Base-by-base conservation (phyloP, 2,888 invertebrate species). In the Hipparchia sbordonii region DNA sequence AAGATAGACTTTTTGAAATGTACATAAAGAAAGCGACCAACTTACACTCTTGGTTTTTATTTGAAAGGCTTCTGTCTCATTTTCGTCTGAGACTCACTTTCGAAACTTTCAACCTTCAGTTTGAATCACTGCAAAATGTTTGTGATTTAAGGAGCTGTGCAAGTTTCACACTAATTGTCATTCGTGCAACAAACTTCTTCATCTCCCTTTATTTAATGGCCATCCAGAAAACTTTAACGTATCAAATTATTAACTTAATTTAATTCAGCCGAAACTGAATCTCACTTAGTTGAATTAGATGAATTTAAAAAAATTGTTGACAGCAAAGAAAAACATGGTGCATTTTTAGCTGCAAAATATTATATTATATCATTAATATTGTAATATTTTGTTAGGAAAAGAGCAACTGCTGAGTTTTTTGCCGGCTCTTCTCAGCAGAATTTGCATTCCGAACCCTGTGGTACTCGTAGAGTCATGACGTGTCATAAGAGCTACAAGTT, bases 91-190 rank as follows among this genome's bases (percentile, higher is more conserved):
- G 46, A 8, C 45, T 65, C 23, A 51, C 52, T 51, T 52, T 65
- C 4, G 39, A 39, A 65, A 65, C 51, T 65, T 23, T 13, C 7
- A 8, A 13, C 9, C 51, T 33, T 23, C 51, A 33, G 51, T 45
- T 65, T 52, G 52, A 51, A 51, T 65, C 23, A 23, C 13, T n/a
- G 51, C 65, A 65, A 33, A 65, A 65, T 65, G 23, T 52, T 46
- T 65, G 57, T n/a, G 8, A 57, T 23, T 57, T 57, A 57, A 57
- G 23, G 57, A 57, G 57, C 57, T 57, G 8, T 23, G 57, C 8
- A 57, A 57, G 13, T 57, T 57, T 13, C 7, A 23, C 23, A 13
- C 23, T 57, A 57, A 57, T 57, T 57, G 9, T 57, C 57, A 57
- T 57, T 57, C 57, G 57, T 6, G 56, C 57, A 3, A 57, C 57